Conservation (phyloP, 2,113 vertebrate genomes). For the Trinectes maculatus region DNA sequence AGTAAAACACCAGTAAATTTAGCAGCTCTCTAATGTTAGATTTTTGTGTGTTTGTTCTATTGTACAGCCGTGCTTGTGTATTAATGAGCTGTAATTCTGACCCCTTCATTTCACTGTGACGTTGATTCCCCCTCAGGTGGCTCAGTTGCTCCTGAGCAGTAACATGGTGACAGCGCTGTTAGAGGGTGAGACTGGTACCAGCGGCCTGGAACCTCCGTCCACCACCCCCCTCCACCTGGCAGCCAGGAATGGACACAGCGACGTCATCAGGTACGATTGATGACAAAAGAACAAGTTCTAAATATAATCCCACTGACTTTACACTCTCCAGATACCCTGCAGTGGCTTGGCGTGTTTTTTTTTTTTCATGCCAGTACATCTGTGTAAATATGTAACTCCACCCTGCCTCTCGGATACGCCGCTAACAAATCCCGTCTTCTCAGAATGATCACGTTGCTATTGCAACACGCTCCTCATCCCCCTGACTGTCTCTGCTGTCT, state of each 20-base stretch:
- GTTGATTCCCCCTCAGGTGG: constrained; percentile 81
- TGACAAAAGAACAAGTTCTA: too few relatives aligned
- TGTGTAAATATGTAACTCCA: constrained; percentile 55
- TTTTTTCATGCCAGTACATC: constrained; percentile 21
- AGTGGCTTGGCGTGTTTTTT: not conserved
- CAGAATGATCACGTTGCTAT: constrained; percentile 14
- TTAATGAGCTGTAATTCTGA: constrained; percentile 25
- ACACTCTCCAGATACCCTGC: not conserved
- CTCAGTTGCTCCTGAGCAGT: constrained; percentile 92
- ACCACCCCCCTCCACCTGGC: constrained; percentile 94
- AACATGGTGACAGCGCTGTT: constrained; percentile 90
- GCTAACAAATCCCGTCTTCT: constrained; percentile 35
- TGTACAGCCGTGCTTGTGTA: constrained; percentile 15
- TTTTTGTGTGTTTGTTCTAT: too few relatives aligned
- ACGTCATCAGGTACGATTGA: constrained; percentile 89
- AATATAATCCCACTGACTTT: not conserved
- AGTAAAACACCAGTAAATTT: too few relatives aligned
- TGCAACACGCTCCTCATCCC: constrained; percentile 8
- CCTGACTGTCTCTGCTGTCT: constrained; percentile 2
- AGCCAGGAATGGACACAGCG: constrained; percentile 94
- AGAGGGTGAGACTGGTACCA: constrained; percentile 87
- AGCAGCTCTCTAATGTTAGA: too few relatives aligned
- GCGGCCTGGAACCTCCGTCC: constrained; percentile 85
- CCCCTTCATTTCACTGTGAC: not conserved
- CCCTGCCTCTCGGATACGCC: constrained; percentile 44